Base-by-base conservation (phyloP, 2,888 invertebrate genomes). In the Agrenia bidenticulata region DNA sequence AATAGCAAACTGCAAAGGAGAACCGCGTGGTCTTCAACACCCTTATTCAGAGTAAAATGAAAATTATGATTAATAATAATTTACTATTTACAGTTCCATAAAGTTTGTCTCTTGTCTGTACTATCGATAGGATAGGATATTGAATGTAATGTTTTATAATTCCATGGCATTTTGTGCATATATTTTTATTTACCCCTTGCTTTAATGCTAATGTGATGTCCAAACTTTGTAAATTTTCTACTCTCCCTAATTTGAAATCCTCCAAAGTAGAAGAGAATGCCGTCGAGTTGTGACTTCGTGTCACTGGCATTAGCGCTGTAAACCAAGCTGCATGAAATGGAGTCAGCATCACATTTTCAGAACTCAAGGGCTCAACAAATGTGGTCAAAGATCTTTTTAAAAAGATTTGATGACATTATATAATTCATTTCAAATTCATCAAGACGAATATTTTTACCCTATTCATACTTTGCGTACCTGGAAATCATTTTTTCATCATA, bases 271-370 rank as follows among this genome's bases (percentile, higher is more conserved):
- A n/a, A n/a, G n/a, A 15, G 23, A 24, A 54, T 11, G 42, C 13
- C 17, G 9, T 32, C 49, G 19, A 19, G 32, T 66, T 37, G 32
- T 26, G 15, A 42, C 54, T 23, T 53, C n/a, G 57, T 19, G 49
- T 56, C 27, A 64, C 41, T 11, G 69, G 60, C 15, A 73, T 53
- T 19, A 70, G 50, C 1, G 73, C 64, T 0, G 69, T 69, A 65
- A 70, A 73, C 73, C 73, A 73, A 4, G 68, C 64, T 37, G 73
- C 70, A 42, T 70, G 68, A 54, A 68, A 67, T 26, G 73, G 73
- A 15, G 73, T 70, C 4, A 61, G 55, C 26, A 73, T 60, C 42
- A 65, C 51, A 54, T 63, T 53, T 21, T 70, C 70, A 15, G 63
- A 42, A 1, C 37, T 26, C 11, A 70, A 37, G 21, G 55, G 63